Conservation (phyloP, 2,888 invertebrate genomes). For the Leptinotarsa juncta region DNA sequence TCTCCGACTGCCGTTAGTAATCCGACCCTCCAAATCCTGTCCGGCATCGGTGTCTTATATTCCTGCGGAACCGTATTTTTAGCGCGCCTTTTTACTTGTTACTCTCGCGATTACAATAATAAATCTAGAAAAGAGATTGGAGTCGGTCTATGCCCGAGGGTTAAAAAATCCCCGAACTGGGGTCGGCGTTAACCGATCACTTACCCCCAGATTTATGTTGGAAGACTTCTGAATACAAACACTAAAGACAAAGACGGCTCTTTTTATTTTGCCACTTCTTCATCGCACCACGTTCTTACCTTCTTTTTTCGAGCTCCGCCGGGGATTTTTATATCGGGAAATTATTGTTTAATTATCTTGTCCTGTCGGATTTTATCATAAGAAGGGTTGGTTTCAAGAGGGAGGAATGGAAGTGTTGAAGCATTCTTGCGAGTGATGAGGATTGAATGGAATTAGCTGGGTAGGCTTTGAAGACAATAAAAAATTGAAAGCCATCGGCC, state of each 20-base stretch:
- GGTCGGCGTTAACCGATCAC: slow-evolving; percentile 66
- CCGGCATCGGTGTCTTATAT: slow-evolving; percentile 32
- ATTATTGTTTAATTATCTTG: slow-evolving; percentile 46
- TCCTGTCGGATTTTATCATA: slow-evolving; percentile 28
- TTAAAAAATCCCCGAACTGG: slow-evolving; percentile 65
- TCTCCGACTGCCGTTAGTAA: slow-evolving; percentile 19
- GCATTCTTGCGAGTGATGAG: slow-evolving; percentile 8
- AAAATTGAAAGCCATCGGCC: not conserved
- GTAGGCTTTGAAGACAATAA: slow-evolving; percentile 3
- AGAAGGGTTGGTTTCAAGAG: slow-evolving; percentile 22
- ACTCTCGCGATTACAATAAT: slow-evolving; percentile 65
- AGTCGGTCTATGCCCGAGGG: slow-evolving; percentile 56
- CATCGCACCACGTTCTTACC: slow-evolving; percentile 33
- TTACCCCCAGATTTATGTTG: slow-evolving; percentile 66
- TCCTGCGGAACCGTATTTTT: slow-evolving; percentile 36
- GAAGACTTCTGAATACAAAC: slow-evolving; percentile 64
- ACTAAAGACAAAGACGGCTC: slow-evolving; percentile 52
- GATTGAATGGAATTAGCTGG: slow-evolving; percentile 9
- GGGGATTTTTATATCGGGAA: slow-evolving; percentile 43
- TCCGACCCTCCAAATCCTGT: slow-evolving; percentile 38
- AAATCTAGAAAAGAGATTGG: slow-evolving; percentile 65
- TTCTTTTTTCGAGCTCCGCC: slow-evolving; percentile 27
- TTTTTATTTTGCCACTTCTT: slow-evolving; percentile 47
- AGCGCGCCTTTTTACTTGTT: slow-evolving; percentile 59
- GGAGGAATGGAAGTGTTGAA: slow-evolving; percentile 24